Base-by-base conservation (phyloP, 2,113 vertebrate species). In the Hypomesus transpacificus region DNA sequence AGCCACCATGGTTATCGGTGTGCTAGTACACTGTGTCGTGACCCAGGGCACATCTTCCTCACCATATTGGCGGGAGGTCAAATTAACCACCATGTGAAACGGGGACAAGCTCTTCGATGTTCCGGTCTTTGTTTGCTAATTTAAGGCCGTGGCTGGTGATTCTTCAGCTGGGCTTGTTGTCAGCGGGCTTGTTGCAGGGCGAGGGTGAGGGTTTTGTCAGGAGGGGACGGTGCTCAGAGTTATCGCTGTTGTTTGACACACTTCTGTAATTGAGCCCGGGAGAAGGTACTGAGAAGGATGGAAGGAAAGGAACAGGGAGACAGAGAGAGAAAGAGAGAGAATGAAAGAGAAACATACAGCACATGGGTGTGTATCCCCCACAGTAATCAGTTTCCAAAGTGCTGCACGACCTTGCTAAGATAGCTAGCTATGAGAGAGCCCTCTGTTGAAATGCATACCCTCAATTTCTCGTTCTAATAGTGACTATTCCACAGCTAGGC, bases 121-220 rank as follows among this genome's bases (percentile, higher is more conserved):
- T 81, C 84, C 75, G 74, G 75, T 70, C 81, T 79, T 76, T 70
- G 80, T 71, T 71, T 80, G 80, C 79, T 84, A 85, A 88, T 83
- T 86, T 71, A 69, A 84, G 82, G 76, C 65, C 31, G 72, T 56
- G 76, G 72, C 74, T 66, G n/a, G 62, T 54, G 69, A 66, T 20
- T 72, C 71, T 79, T 71, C 74, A 68, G 69, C 46, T 50, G 59
- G 65, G 62, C 54, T 31, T 68, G 65, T 14, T 60, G 58, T 57
- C 51, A 14, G 31, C 59, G 68, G 69, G 70, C 1, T 14, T 50
- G 65, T 54, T 51, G 58, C 16, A 20, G 63, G 26, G 39, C 7
- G 21, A 56, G 20, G 14, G 22, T 58, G 14, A 31, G n/a, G 34
- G 34, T 56, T 11, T n/a, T 31, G 21, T 66, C 60, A 63, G 72